Conservation (phyloP, 2,113 vertebrate genomes). For the Vimba vimba region DNA sequence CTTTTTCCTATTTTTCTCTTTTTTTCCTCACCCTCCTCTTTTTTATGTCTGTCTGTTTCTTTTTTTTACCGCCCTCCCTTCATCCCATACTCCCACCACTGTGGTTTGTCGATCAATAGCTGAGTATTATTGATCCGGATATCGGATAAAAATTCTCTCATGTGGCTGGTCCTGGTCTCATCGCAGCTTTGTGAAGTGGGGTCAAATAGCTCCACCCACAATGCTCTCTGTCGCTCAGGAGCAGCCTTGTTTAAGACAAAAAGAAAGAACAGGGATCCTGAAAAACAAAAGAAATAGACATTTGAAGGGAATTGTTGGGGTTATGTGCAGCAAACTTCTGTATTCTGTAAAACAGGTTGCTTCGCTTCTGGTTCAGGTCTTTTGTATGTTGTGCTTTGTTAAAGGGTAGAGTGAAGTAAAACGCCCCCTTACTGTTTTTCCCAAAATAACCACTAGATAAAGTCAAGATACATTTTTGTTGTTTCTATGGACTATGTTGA, state of each 20-base stretch:
- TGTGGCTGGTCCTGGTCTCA: slow-evolving; percentile 17
- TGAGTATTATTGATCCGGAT: slow-evolving; percentile 51
- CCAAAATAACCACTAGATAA: too few relatives aligned
- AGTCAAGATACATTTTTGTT: too few relatives aligned
- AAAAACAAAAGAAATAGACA: not conserved
- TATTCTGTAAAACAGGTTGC: too few relatives aligned
- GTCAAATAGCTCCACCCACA: slow-evolving; percentile 34
- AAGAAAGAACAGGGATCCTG: not conserved
- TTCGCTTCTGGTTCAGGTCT: too few relatives aligned
- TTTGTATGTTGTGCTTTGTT: too few relatives aligned
- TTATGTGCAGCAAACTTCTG: too few relatives aligned
- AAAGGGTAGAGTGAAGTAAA: too few relatives aligned
- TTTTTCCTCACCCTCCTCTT: not conserved
- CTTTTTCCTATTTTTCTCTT: slow-evolving; percentile 2
- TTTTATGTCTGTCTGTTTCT: not conserved
- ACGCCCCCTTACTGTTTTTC: too few relatives aligned
- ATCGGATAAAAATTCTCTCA: slow-evolving; percentile 42
- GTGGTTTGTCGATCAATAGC: slow-evolving; percentile 49
- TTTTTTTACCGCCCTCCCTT: not conserved
- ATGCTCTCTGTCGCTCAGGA: not conserved
- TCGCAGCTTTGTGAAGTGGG: slow-evolving; percentile 46
- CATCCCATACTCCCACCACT: slow-evolving; percentile 21
- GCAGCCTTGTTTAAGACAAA: not conserved
- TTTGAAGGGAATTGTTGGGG: not conserved
- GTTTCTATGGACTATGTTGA: too few relatives aligned